phyloP scores from a whole-genome alignment of 1,140 invertebrate genomes.

The Heliconius melpomene region DNA sequence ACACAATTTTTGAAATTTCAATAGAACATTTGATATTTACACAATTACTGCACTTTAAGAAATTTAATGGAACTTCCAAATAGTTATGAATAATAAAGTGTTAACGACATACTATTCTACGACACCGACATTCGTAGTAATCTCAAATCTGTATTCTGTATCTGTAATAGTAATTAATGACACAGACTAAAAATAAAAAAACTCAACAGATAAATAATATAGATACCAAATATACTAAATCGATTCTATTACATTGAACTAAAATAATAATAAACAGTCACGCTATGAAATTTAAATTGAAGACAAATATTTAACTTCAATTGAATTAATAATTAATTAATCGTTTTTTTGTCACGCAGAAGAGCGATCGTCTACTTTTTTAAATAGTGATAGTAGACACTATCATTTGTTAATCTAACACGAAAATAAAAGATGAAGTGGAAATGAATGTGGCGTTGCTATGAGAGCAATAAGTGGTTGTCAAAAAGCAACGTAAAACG shows the following conservation, averaged over 20 bases:
- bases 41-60: not conserved
- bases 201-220: not conserved
- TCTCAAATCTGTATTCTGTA: not conserved
- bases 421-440: too few species aligned
- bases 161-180: not conserved
- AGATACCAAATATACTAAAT: not conserved
- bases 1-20: not conserved
- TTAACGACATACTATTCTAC: conserved; percentile 10
- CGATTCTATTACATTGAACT: not conserved
- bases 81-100: not conserved
- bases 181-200: not conserved
- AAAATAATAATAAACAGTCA: too few species aligned
- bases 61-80: not conserved
- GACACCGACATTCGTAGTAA: conserved; percentile 12
- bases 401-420: too few species aligned
- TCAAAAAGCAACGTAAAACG: too few species aligned
- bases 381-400: too few species aligned
- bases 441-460: too few species aligned
- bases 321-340: too few species aligned
- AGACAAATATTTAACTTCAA: too few species aligned
- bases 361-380: too few species aligned
- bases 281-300: too few species aligned
- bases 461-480: too few species aligned
- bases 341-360: too few species aligned
- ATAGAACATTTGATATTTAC: not conserved